Conservation (phyloP, 53 echinoderm and acorn worm species). For the Temnopleurus reevesii region DNA sequence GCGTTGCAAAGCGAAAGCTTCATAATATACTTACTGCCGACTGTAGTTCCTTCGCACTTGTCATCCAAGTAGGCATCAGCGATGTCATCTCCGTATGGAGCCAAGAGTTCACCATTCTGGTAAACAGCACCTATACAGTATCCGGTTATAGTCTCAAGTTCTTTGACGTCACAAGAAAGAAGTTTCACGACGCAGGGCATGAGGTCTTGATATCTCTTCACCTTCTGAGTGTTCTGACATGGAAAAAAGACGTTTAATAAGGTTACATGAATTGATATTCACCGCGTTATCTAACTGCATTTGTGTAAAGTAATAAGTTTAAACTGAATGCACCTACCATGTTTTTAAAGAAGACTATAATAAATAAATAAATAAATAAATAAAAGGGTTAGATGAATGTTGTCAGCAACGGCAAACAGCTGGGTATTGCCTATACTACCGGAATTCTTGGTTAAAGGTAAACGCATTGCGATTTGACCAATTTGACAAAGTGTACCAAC, state of each 20-base stretch:
- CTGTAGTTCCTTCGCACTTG: constrained; percentile 58
- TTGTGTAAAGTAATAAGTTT: background rate
- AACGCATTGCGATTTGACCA: no score
- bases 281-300: background rate
- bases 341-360: no score
- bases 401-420: no score
- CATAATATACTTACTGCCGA: constrained; percentile 63
- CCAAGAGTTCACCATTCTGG: constrained; percentile 69
- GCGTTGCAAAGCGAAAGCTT: background rate
- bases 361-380: no score
- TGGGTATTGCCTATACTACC: no score
- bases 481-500: no score
- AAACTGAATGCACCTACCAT: background rate
- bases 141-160: constrained; percentile 48
- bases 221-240: constrained; percentile 22
- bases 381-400: no score
- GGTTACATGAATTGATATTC: background rate
- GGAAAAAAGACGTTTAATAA: background rate
- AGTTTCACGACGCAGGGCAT: constrained; percentile 74
- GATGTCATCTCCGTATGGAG: constrained; percentile 81
- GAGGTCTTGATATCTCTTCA: constrained; percentile 61
- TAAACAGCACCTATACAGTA: constrained; percentile 61
- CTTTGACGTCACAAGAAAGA: constrained; percentile 67
- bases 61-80: constrained; percentile 72
- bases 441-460: no score